These are phyloP conservation scores for Oscheius myriophilus DNA, from an alignment of 2,888 invertebrate species.

Conservation along the genomic window DNA sequence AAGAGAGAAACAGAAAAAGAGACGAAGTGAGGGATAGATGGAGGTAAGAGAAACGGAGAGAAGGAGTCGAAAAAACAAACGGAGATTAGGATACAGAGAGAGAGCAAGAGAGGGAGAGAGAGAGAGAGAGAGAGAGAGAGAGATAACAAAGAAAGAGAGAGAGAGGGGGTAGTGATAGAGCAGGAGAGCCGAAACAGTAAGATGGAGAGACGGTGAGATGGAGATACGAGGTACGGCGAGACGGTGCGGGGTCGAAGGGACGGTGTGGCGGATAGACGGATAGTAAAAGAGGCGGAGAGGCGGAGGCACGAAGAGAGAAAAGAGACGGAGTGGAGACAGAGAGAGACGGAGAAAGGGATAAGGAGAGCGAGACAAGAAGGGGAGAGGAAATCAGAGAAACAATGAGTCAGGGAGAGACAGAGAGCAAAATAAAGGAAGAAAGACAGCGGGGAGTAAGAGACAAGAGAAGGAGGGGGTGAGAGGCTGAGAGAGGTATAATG, in stretches of 20 bases:
- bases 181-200: neutral
- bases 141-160: neutral
- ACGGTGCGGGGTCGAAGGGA: neutral
- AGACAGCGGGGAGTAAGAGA: too few relatives aligned
- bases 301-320: neutral
- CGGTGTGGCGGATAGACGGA: neutral
- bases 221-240: neutral
- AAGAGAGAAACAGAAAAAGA: too few relatives aligned
- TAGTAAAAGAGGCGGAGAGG: neutral
- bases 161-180: neutral
- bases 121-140: neutral
- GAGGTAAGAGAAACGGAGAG: too few relatives aligned
- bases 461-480: too few relatives aligned
- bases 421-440: too few relatives aligned
- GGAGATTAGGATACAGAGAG: neutral
- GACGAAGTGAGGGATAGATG: too few relatives aligned
- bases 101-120: neutral
- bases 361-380: slow-evolving; percentile 1
- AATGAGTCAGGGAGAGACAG: slow-evolving; percentile 9
- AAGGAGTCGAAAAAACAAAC: neutral
- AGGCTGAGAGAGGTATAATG: neutral
- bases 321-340: neutral
- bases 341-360: neutral
- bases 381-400: slow-evolving; percentile 4
- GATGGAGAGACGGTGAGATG: too few relatives aligned